These are phyloP conservation scores for Aricia agestis DNA, from an alignment of 1,140 invertebrate genomes.

Conservation along the genomic window DNA sequence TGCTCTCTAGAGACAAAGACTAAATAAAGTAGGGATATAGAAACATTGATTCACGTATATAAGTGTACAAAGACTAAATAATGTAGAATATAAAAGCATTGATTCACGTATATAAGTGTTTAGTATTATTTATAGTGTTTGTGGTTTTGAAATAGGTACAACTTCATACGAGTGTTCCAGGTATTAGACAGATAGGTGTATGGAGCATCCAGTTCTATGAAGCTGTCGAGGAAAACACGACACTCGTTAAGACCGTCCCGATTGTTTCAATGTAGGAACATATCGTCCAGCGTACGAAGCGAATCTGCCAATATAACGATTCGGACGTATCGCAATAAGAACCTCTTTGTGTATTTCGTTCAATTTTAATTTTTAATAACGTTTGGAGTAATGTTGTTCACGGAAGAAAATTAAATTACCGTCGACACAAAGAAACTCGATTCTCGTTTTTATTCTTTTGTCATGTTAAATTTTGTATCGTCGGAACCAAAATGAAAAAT, in stretches of 20 bases:
- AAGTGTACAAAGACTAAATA: not conserved
- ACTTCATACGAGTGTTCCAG: not conserved
- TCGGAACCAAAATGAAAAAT: constrained; percentile 13
- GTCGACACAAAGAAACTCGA: constrained; percentile 9
- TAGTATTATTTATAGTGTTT: not conserved
- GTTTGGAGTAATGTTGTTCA: constrained; percentile 10
- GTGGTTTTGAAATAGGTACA: not conserved
- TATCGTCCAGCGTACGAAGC: not conserved
- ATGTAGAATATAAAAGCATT: no score
- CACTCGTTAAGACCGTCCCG: not conserved
- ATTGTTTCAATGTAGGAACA: not conserved
- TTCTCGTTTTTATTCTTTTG: constrained; percentile 14
- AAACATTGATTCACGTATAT: not conserved
- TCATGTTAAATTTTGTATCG: constrained; percentile 16
- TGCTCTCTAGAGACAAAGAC: not conserved
- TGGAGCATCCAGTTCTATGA: not conserved
- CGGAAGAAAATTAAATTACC: constrained; percentile 15
- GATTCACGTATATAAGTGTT: not conserved
- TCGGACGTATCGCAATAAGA: constrained; percentile 1
- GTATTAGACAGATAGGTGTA: not conserved
- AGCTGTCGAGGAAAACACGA: not conserved
- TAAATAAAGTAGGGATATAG: not conserved
- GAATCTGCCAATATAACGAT: not conserved
- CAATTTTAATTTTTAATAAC: constrained; percentile 14
- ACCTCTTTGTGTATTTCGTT: constrained; percentile 8